These are phyloP conservation scores for Lacerta agilis DNA, from an alignment of 2,797 vertebrate species.

Conservation along the genomic window DNA sequence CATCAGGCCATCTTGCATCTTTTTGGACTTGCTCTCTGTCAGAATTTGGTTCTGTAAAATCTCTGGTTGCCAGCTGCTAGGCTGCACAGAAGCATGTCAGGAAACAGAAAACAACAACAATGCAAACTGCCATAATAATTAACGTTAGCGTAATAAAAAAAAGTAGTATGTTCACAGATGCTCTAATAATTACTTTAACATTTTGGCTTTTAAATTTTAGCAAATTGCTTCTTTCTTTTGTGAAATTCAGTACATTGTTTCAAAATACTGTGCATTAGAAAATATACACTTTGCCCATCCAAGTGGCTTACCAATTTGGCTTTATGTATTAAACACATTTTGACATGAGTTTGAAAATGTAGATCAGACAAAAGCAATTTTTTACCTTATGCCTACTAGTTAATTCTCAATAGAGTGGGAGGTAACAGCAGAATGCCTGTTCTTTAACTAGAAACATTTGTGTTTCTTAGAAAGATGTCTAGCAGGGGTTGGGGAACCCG, in stretches of 20 bases:
- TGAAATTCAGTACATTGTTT: constrained; percentile 60
- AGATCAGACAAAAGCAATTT: constrained; percentile 55
- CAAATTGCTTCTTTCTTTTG: constrained; percentile 57
- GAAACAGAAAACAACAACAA: constrained; percentile 50
- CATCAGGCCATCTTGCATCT: constrained; percentile 44
- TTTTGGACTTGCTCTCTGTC: constrained; percentile 65
- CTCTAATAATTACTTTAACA: constrained; percentile 46
- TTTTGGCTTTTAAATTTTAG: constrained; percentile 53
- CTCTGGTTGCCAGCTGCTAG: constrained; percentile 58
- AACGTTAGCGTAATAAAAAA: constrained; percentile 55
- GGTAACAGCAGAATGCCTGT: constrained; percentile 17
- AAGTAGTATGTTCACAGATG: constrained; percentile 50
- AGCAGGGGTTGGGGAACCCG: background rate
- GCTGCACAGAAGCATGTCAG: constrained; percentile 42
- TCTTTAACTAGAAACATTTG: background rate
- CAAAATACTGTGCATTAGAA: constrained; percentile 51
- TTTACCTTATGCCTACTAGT: constrained; percentile 48
- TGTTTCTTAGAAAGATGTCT: background rate
- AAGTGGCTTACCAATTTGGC: constrained; percentile 51
- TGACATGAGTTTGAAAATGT: constrained; percentile 41
- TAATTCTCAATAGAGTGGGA: constrained; percentile 40
- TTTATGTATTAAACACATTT: constrained; percentile 53
- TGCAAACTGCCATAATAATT: constrained; percentile 53
- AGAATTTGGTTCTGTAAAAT: constrained; percentile 65
- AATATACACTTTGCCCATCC: constrained; percentile 49